A percentile compares a stretch with the other conserved stretches of the same genome.
Evolutionary conservation across 2,797 vertebrate genomes (phyloP).

Genomic region (Micrastur ruficollis): DNA sequence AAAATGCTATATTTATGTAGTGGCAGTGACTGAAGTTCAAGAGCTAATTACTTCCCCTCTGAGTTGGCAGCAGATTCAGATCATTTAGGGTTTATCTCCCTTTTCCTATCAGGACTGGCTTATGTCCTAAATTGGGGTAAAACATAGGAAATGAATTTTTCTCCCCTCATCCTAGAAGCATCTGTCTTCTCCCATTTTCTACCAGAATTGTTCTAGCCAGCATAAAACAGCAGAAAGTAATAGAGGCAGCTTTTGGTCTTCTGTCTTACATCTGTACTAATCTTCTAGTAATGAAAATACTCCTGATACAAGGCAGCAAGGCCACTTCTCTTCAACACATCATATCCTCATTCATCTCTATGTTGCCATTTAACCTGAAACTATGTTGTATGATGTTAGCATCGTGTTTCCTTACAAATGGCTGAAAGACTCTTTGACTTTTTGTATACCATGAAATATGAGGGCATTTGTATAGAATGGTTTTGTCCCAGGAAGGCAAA

Average conservation of each 20-base stretch:
- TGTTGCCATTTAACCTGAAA: neutral
- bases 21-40: neutral
- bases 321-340: neutral
- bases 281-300: neutral
- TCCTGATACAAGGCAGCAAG: neutral
- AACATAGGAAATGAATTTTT: neutral
- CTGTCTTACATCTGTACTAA: neutral
- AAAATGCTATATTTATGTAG: neutral
- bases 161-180: neutral
- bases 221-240: neutral
- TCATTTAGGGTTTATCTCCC: neutral
- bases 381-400: neutral
- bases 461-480: neutral
- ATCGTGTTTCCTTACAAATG: neutral
- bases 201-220: neutral
- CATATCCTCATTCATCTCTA: neutral
- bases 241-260: neutral
- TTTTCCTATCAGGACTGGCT: neutral
- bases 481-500: neutral
- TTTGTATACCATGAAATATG: neutral
- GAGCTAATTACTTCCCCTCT: neutral
- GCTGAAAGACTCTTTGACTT: neutral
- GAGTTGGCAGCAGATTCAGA: neutral
- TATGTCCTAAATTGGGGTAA: neutral
- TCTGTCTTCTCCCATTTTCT: neutral